Percentiles rank a stretch among this genome's conserved stretches.
Evolutionary conservation across 2,113 vertebrate genomes (phyloP).

Genomic region (Etia nguti): DNA sequence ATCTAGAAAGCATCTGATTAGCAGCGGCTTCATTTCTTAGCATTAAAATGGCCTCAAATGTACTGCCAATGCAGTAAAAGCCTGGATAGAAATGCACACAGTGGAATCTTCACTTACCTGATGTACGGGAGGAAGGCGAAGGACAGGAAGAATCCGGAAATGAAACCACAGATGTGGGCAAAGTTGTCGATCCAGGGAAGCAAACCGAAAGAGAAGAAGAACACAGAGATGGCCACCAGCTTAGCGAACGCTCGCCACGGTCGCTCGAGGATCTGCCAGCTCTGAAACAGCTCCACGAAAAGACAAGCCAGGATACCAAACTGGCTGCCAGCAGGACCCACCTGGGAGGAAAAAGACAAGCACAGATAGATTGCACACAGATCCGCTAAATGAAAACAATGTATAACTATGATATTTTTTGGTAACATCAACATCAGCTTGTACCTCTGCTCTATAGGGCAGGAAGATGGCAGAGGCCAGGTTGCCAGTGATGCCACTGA

Average conservation of each 20-base stretch:
- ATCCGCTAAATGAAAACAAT: background rate
- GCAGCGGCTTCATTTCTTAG: background rate
- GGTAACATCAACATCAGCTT: background rate
- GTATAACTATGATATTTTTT: background rate
- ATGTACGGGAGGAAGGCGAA: constrained; percentile 98
- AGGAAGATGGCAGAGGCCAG: constrained; percentile 94
- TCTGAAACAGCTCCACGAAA: constrained; percentile 98
- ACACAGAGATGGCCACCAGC: constrained; percentile 87
- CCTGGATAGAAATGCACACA: background rate
- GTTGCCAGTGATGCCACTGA: constrained; percentile 95
- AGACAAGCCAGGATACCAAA: constrained; percentile 97
- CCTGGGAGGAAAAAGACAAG: constrained; percentile 66
- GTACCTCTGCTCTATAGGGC: constrained; percentile 95
- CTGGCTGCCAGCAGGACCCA: constrained; percentile 95
- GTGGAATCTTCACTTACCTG: constrained; percentile 61
- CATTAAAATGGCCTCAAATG: rapidly evolving
- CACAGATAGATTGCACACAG: background rate
- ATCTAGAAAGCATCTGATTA: background rate
- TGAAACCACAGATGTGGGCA: constrained; percentile 90
- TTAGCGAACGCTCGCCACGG: constrained; percentile 94
- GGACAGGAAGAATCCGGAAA: constrained; percentile 94
- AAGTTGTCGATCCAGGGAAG: constrained; percentile 99
- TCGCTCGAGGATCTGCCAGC: constrained; percentile 95
- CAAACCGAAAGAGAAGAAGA: constrained; percentile 93
- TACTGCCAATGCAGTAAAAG: background rate